Evolutionary conservation across 2,888 invertebrate genomes (phyloP), one percentile per base, ranked within the genome.

Genomic region (Synanthedon vespiformis): DNA sequence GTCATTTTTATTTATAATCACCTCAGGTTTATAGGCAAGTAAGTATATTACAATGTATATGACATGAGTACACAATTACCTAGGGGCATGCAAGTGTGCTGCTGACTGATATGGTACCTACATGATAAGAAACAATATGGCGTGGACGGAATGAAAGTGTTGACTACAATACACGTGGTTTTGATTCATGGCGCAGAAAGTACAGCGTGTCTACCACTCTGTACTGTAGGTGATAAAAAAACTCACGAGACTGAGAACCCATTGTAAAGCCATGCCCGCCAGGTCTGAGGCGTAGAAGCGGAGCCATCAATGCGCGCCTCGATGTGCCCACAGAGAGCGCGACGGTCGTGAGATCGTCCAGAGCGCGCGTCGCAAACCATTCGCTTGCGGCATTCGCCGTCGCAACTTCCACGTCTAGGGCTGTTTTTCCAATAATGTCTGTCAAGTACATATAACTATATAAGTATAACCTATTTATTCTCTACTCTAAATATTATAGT

Each of bases 371-470:
- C 96, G 73, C 96, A 97, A 41, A 96, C 85, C 68, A 95, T 88
- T 49, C 95, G 90, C 77, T 95, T 95, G 57, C 93, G 93, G 67
- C 96, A 97, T 62, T 94, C 94, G 6, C 92, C 92, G 76, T 95
- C 94, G 72, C 96, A 97, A 0, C 87, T 74, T 10, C 95, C 93
- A 47, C 94, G 90, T 0, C 93, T 93, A 0, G 95, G 95, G 54
- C 95, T 95, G 71, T 94, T 95, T 80, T 96, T 96, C 90, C 95
- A 95, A 75, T 96, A 96, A 74, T 95, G 92, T 68, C 95, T 95
- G 65, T 0, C 67, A 72, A 13, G 6, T 44, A 13, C 6, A 44
- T 44, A 44, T 44, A 3, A 14, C 12, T 10, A n/a, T 44, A n/a
- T 3, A n/a, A n/a, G n/a, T n/a, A 11, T 13, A 44, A n/a, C 6